These are phyloP conservation scores for Cyclophora punctaria DNA, from an alignment of 2,888 invertebrate genomes.

Conservation along the genomic window DNA sequence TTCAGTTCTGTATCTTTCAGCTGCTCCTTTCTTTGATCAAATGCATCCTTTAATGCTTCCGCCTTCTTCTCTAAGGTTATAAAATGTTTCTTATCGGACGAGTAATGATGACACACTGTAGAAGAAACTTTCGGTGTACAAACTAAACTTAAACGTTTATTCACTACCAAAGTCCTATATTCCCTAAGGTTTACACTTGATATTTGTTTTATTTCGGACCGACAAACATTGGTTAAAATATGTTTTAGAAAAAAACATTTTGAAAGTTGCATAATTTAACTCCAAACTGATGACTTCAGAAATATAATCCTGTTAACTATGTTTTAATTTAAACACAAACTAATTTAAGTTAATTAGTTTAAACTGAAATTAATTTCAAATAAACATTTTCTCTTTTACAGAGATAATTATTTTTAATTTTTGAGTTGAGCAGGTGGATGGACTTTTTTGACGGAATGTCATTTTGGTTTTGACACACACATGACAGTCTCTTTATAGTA, in stretches of 20 bases:
- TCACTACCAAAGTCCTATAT: constrained; percentile 24
- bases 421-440: no score
- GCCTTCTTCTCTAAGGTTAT: constrained; percentile 61
- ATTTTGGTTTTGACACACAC: no score
- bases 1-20: constrained; percentile 75
- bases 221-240: constrained; percentile 26
- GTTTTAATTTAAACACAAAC: no score
- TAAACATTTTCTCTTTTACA: no score
- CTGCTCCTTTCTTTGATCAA: constrained; percentile 77
- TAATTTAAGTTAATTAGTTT: no score
- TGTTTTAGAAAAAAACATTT: constrained; percentile 35
- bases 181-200: constrained; percentile 27
- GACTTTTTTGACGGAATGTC: no score
- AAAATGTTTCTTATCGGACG: constrained; percentile 57
- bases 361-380: no score
- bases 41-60: constrained; percentile 70
- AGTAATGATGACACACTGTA: constrained; percentile 42
- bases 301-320: no score
- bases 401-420: no score
- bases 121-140: constrained; percentile 30
- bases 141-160: constrained; percentile 24
- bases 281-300: no score
- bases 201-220: constrained; percentile 19
- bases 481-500: no score
- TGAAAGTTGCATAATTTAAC: constrained; percentile 39